phyloP scores from a whole-genome alignment of 1,140 invertebrate species.

The Lasioglossum baleicum region DNA sequence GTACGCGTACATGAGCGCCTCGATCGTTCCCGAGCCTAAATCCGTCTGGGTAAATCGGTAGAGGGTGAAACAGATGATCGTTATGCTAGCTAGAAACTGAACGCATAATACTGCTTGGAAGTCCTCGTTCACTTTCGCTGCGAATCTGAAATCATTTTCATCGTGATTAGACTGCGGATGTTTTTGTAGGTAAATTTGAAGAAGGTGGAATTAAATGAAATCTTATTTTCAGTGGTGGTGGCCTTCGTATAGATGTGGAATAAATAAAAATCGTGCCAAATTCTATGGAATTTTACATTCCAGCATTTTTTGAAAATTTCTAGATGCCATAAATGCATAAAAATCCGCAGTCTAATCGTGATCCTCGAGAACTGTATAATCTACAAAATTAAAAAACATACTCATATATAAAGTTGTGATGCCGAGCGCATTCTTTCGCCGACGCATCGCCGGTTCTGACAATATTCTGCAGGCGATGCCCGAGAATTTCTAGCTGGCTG shows the following conservation, averaged over 20 bases:
- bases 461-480: conserved; percentile 41
- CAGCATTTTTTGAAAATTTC: no score
- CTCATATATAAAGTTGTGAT: conserved; percentile 25
- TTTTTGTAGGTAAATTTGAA: no score
- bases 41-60: conserved; percentile 65
- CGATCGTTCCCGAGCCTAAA: conserved; percentile 71
- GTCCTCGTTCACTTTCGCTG: conserved; percentile 38
- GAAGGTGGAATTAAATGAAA: no score
- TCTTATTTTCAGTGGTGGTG: no score
- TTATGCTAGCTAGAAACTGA: conserved; percentile 53
- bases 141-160: conserved; percentile 27
- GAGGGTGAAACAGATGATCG: conserved; percentile 48
- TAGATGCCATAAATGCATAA: no score
- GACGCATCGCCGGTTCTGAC: background rate
- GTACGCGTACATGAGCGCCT: conserved; percentile 47
- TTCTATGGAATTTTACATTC: no score
- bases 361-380: no score
- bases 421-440: conserved; percentile 6
- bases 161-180: no score
- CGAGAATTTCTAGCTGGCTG: conserved; percentile 57
- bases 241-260: no score
- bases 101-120: conserved; percentile 43
- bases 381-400: background rate
- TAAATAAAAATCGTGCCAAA: no score
- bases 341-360: no score